phyloP scores from a whole-genome alignment of 2,888 invertebrate species.

The Caenorhabditis sp. region DNA sequence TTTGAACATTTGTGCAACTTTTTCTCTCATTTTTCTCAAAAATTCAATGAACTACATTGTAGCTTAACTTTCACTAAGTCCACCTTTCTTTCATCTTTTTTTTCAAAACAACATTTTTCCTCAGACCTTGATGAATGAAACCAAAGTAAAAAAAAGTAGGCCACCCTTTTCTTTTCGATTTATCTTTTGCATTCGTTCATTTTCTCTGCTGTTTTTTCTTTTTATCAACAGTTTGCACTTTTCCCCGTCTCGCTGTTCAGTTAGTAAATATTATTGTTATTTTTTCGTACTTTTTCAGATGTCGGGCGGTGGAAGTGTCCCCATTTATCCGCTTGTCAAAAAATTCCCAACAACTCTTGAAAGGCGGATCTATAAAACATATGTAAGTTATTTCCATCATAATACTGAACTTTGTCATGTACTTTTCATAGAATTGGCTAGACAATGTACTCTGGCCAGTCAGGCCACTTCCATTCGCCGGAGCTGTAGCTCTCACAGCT shows the following conservation, averaged over 20 bases:
- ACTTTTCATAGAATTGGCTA: slow-evolving; percentile 39
- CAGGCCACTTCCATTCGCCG: slow-evolving; percentile 38
- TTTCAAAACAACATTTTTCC: no score
- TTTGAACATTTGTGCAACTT: no score
- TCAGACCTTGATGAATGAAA: not conserved
- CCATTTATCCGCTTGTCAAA: not conserved
- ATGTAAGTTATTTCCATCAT: slow-evolving; percentile 27
- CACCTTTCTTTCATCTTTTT: no score
- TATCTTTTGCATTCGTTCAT: not conserved
- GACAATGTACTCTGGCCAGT: slow-evolving; percentile 55
- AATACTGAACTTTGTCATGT: not conserved
- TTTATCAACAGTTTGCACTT: not conserved
- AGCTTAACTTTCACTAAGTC: no score
- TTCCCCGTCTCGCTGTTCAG: not conserved
- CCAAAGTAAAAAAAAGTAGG: not conserved
- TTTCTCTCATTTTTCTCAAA: no score
- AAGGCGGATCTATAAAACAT: slow-evolving; percentile 34
- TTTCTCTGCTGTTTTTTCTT: not conserved
- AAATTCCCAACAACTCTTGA: not conserved
- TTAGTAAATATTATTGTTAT: not conserved
- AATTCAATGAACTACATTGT: no score
- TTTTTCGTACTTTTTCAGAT: slow-evolving; percentile 12
- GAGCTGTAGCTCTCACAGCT: slow-evolving; percentile 29
- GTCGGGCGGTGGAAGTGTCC: slow-evolving; percentile 9
- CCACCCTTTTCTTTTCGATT: not conserved